Conservation (phyloP, 2,113 vertebrate genomes). For the Equus przewalskii region DNA sequence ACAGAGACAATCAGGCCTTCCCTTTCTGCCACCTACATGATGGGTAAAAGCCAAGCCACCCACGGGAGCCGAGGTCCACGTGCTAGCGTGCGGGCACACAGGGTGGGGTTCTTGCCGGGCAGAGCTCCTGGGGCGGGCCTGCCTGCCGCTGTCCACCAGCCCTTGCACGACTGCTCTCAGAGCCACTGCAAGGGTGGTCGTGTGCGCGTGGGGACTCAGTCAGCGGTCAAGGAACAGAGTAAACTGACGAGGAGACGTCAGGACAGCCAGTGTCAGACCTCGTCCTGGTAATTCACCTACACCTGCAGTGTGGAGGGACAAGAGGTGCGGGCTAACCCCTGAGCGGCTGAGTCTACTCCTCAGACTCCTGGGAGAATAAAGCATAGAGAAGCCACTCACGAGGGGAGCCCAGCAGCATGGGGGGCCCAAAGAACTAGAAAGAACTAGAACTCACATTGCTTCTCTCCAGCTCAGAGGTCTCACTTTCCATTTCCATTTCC, state of each 20-base stretch:
- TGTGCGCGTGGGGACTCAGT: accelerated
- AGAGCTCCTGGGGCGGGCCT: background rate
- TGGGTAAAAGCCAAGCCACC: background rate
- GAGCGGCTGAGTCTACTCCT: accelerated
- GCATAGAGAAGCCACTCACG: background rate
- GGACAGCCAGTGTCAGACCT: background rate
- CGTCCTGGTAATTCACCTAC: accelerated
- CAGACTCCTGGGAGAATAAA: background rate
- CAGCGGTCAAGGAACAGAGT: background rate
- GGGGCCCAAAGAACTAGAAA: background rate
- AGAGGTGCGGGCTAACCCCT: accelerated
- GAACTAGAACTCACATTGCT: constrained; percentile 72
- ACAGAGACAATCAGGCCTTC: background rate
- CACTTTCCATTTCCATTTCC: background rate
- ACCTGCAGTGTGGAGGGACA: background rate
- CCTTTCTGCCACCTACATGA: accelerated
- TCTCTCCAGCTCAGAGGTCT: background rate
- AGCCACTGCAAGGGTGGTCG: too few relatives aligned
- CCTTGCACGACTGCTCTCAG: accelerated
- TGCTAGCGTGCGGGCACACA: accelerated
- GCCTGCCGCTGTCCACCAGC: accelerated
- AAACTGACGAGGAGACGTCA: too few relatives aligned
- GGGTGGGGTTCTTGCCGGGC: accelerated
- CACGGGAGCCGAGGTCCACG: accelerated
- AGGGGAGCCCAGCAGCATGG: background rate